Evolutionary conservation across 2,797 vertebrate genomes (phyloP).

Genomic region (Anguilla megastoma): DNA sequence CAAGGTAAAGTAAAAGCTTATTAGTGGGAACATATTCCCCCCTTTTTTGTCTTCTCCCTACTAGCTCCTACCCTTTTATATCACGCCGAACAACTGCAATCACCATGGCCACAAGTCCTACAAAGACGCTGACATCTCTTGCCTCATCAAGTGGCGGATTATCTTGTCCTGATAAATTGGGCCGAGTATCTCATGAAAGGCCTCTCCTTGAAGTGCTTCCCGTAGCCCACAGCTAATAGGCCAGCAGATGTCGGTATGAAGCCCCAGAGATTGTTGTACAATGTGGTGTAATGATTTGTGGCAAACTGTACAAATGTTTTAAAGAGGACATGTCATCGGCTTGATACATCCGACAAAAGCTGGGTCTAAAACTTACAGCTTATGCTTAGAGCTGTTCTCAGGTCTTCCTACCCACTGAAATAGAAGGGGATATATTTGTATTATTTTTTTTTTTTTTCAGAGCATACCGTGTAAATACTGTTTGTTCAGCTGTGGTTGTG

Average conservation of each 20-base stretch:
- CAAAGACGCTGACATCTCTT: slow-evolving; percentile 66
- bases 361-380: slow-evolving; percentile 32
- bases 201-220: slow-evolving; percentile 64
- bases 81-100: slow-evolving; percentile 52
- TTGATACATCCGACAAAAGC: slow-evolving; percentile 60
- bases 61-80: slow-evolving; percentile 27
- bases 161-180: slow-evolving; percentile 82
- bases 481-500: background rate
- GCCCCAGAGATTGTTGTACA: slow-evolving; percentile 68
- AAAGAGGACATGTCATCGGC: slow-evolving; percentile 60
- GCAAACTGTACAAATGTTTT: slow-evolving; percentile 76
- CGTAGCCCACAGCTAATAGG: slow-evolving; percentile 54
- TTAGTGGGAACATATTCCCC: slow-evolving; percentile 54
- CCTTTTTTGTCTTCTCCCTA: slow-evolving; percentile 30
- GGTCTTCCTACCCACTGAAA: slow-evolving; percentile 2
- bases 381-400: slow-evolving; percentile 3
- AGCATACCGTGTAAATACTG: background rate
- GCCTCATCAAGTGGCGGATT: slow-evolving; percentile 77
- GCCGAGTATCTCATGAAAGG: slow-evolving; percentile 68
- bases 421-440: background rate
- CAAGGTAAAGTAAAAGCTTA: slow-evolving; percentile 67
- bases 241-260: slow-evolving; percentile 70
- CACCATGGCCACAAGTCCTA: slow-evolving; percentile 53
- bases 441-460: background rate
- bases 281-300: slow-evolving; percentile 75